A percentile compares a stretch with the other conserved stretches of the same genome.
phyloP scores from a whole-genome alignment of 2,888 invertebrate genomes.

The Malacosoma neustria region DNA sequence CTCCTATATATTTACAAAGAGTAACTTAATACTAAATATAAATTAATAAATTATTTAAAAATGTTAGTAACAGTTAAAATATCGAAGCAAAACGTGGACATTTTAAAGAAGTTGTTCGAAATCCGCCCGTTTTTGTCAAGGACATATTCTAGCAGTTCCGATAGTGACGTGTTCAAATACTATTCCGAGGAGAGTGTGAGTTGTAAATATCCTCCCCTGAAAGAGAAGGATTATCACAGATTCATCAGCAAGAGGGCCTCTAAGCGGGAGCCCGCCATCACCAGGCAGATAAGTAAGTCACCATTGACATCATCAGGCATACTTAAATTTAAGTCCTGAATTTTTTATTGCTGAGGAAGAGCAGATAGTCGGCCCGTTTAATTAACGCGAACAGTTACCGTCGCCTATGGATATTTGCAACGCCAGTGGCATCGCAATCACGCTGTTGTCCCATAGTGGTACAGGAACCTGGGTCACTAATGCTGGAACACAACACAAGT shows the following conservation, averaged over 20 bases:
- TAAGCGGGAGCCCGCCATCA: slow-evolving; percentile 48
- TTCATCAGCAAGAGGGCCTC: slow-evolving; percentile 45
- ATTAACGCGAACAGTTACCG: not conserved
- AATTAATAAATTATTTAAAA: slow-evolving; percentile 6
- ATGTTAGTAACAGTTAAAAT: slow-evolving; percentile 25
- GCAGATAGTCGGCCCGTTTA: not conserved
- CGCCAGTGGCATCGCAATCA: too few species aligned
- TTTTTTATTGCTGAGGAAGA: not conserved
- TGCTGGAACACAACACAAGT: too few species aligned
- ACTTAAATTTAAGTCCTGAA: not conserved
- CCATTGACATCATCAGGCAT: not conserved
- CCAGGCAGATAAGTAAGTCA: slow-evolving; percentile 56
- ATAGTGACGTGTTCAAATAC: slow-evolving; percentile 40
- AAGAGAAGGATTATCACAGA: slow-evolving; percentile 43
- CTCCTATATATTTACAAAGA: too few species aligned
- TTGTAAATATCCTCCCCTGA: slow-evolving; percentile 32
- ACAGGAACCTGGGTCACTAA: too few species aligned
- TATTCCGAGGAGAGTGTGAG: slow-evolving; percentile 31
- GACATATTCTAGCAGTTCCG: slow-evolving; percentile 22
- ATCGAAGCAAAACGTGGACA: slow-evolving; percentile 17
- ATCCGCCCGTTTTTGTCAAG: slow-evolving; percentile 19
- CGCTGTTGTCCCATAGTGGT: too few species aligned
- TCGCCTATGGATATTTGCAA: not conserved
- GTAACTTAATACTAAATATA: too few species aligned
- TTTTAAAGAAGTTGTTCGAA: slow-evolving; percentile 25